Evolutionary conservation across 2,113 vertebrate species (phyloP), one percentile per base, ranked within the genome.

Genomic region (Symphodus melops): DNA sequence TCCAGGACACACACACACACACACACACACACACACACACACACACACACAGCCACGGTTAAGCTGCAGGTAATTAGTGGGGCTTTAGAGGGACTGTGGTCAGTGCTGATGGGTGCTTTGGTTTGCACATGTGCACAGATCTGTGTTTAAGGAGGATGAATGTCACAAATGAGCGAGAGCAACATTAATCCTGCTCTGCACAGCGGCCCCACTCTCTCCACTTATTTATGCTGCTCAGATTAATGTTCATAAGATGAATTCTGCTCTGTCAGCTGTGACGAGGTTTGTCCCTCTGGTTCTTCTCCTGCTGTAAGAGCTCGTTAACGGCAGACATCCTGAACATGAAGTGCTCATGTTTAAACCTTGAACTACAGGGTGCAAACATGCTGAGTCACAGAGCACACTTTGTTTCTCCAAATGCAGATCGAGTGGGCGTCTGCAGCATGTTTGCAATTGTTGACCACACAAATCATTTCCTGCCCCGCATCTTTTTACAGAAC

Each of bases 131-230:
- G 49, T 55, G n/a, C 69, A 55, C 46, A 46, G 33, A 58, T 67
- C 44, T 68, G 51, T 68, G 51, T 72, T 77, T 77, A 77, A 77
- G 57, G 25, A 77, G 69, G 57, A 57, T 68, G 58, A 0, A 68
- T 23, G 37, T 64, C 25, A 41, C 44, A 63, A 46, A 41, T 41
- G 10, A 41, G 9, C 2, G 9, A 41, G 39, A 41, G 39, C 8
- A 11, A 54, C 39, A 59, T 75, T 33, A 21, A 55, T 54, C 55
- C 49, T 36, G 42, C 44, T 57, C 44, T 19, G 21, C 14, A 23
- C 33, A 21, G 3, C 41, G 0, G 39, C 17, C 44, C 10, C 10
- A 41, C 44, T 17, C 16, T 7, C 5, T 48, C 4, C 16, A 48
- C 19, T 48, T 48, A 48, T 48, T 48, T 48, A 17, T 19, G 46